Evolutionary conservation across 2,113 vertebrate genomes (phyloP), one percentile per base, ranked within the genome.

Genomic region (Bos indicus): DNA sequence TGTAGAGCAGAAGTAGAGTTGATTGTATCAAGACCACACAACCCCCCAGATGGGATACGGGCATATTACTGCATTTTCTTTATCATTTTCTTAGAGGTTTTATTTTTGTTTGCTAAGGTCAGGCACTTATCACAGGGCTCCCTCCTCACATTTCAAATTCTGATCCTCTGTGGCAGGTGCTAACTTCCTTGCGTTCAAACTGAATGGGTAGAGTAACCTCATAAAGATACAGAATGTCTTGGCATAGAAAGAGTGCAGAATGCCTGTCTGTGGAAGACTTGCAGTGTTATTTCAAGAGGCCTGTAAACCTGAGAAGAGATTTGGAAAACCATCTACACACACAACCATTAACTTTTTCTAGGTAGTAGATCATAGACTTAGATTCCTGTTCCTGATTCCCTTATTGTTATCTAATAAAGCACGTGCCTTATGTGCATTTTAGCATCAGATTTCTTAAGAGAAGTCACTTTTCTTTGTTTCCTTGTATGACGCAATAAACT

Each of bases 151-250:
- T 98, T 98, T 97, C 98, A 98, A 94, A 95, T 97, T 95, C 91
- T 96, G 98, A 98, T 97, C 94, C 90, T 51, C 91, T 0, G 5
- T 88, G 93, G 98, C 98, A 98, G 98, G 97, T 98, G 98, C 95
- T 97, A 98, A 98, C 96, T 98, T 98, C 97, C 92, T 97, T 97
- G 97, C 33, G 4, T 97, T 98, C 93, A 95, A 92, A 95, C 64
- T 98, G 98, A 98, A 98, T 98, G 98, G 96, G 94, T 97, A 97
- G 96, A 96, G 94, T 98, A 97, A 97, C 96, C 97, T 98, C 97
- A 95, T 96, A 98, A 98, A 98, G 97, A 98, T 91, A 97, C 98
- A 97, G 97, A 98, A 97, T 97, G 96, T 97, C 97, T 98, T 98
- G 97, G 94, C 97, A 40, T 82, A 81, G 91, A 71, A 64, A 88